Conservation (phyloP, 2,113 vertebrate species). For the Pelobates fuscus region DNA sequence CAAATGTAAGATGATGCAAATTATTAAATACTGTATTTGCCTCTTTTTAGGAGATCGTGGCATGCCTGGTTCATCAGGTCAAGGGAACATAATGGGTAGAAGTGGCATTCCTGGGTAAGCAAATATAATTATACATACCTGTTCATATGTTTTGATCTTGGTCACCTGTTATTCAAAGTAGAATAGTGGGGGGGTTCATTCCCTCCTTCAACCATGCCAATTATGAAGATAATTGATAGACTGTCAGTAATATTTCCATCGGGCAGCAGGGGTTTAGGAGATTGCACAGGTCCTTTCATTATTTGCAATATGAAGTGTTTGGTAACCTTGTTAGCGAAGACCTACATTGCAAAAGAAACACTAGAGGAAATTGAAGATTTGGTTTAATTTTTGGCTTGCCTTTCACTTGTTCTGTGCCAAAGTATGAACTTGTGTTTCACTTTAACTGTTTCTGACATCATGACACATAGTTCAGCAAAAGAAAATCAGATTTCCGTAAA, state of each 20-base stretch:
- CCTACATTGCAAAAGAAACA: no score
- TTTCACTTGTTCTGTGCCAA: background rate
- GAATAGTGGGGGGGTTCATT: no score
- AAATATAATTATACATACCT: background rate
- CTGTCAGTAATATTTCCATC: background rate
- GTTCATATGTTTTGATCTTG: background rate
- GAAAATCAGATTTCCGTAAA: no score
- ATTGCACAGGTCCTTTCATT: no score
- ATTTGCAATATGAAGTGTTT: background rate
- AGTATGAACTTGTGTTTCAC: background rate
- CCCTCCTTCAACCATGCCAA: background rate
- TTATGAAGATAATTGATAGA: no score
- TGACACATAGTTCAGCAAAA: background rate
- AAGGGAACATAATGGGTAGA: slow-evolving; percentile 73
- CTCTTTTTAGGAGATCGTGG: slow-evolving; percentile 77
- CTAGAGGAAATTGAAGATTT: no score
- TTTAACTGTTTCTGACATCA: background rate
- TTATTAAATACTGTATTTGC: background rate
- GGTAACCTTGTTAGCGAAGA: no score
- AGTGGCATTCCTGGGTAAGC: slow-evolving; percentile 64
- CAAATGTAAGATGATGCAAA: no score
- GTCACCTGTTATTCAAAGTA: no score
- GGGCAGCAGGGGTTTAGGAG: no score
- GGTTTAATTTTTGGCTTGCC: no score
- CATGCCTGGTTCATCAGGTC: slow-evolving; percentile 69